phyloP scores from a whole-genome alignment of 2,888 invertebrate species.

The Sarcophaga rosellei region DNA sequence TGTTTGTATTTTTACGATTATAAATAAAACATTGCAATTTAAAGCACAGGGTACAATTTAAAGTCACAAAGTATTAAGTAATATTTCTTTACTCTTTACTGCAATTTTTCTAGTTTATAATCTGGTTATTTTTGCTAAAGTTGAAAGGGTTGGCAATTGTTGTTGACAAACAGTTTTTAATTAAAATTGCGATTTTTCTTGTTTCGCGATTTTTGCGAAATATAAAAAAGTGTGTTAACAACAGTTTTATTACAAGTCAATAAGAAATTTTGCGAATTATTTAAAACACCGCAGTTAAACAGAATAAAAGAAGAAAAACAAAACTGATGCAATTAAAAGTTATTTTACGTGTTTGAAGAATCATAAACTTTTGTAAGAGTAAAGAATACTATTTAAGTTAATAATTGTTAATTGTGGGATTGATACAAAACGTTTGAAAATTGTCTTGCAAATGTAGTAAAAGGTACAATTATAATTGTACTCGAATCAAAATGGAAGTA shows the following conservation, averaged over 20 bases:
- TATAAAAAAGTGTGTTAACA: neutral
- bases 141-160: no score
- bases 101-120: no score
- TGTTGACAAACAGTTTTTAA: no score
- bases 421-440: neutral
- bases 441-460: neutral
- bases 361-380: neutral
- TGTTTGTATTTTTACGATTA: no score
- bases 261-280: constrained; percentile 16
- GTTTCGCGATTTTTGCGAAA: neutral
- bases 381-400: neutral
- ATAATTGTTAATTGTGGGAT: constrained; percentile 10
- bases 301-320: constrained; percentile 2
- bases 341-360: constrained; percentile 22
- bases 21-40: no score
- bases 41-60: no score
- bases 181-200: no score
- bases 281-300: neutral
- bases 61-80: no score
- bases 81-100: no score
- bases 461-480: neutral
- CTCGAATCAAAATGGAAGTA: constrained; percentile 4
- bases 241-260: constrained; percentile 5
- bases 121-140: no score
- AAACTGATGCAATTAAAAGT: constrained; percentile 37